These are phyloP conservation scores for Caenorhabditis afra DNA, from an alignment of 2,888 invertebrate species.

Conservation along the genomic window DNA sequence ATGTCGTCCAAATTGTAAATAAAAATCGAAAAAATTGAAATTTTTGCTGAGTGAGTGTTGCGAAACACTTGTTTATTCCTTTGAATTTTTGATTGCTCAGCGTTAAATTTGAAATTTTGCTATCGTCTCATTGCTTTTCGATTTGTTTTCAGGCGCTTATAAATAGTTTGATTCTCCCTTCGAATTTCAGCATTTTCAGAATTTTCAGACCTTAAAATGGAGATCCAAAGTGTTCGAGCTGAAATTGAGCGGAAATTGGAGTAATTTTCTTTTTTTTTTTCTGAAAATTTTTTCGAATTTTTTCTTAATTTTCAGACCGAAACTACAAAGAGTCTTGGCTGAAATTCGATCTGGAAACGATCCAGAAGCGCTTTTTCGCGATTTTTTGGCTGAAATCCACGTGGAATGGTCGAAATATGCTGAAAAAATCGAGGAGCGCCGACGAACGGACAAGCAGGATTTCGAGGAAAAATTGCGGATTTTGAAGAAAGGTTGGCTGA, in stretches of 20 bases:
- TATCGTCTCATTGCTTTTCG: too few species aligned
- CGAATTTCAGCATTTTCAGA: too few species aligned
- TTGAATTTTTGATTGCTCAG: slow-evolving; percentile 15
- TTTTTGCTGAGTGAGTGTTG: too few species aligned
- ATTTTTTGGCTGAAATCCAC: slow-evolving; percentile 1
- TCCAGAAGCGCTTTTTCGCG: background rate
- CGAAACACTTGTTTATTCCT: too few species aligned
- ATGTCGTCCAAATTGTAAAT: slow-evolving; percentile 21
- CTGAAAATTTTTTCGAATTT: too few species aligned
- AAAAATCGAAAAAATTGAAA: too few species aligned
- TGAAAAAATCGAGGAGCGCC: slow-evolving; percentile 2
- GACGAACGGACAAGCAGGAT: background rate
- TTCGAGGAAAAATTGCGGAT: background rate
- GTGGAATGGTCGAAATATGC: background rate
- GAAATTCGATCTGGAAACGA: background rate
- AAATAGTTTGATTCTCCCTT: too few species aligned
- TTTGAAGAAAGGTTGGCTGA: background rate
- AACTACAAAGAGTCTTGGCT: background rate
- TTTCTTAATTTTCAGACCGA: too few species aligned
- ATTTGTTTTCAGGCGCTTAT: too few species aligned
- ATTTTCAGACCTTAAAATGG: background rate
- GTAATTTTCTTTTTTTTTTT: slow-evolving; percentile 5
- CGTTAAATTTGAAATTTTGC: background rate
- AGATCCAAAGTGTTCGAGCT: background rate
- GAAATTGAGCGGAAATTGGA: slow-evolving; percentile 5